A percentile compares a stretch with the other conserved stretches of the same genome.
Conservation (phyloP, 2,888 invertebrate genomes). For the Danaus chrysippus region DNA sequence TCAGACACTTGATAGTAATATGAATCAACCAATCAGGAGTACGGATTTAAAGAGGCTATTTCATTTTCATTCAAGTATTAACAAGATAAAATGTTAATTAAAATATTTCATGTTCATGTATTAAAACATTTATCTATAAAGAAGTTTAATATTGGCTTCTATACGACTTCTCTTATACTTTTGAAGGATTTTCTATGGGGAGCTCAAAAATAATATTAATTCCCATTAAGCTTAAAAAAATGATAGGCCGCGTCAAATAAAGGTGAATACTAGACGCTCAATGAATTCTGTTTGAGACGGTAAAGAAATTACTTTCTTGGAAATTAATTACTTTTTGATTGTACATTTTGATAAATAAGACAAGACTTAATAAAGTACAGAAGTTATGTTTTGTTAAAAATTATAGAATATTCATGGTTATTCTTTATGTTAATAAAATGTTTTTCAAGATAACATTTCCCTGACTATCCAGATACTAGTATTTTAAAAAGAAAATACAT, state of each 20-base stretch:
- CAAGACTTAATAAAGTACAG: not conserved
- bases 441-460: too few relatives aligned
- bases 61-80: not conserved
- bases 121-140: too few relatives aligned
- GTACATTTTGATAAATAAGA: constrained; percentile 5
- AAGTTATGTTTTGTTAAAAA: not conserved
- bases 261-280: not conserved
- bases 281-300: constrained; percentile 5
- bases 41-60: not conserved
- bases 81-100: too few relatives aligned
- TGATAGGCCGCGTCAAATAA: not conserved
- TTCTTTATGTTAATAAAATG: not conserved
- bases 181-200: too few relatives aligned
- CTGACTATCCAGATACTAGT: too few relatives aligned
- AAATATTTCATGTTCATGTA: too few relatives aligned
- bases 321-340: constrained; percentile 7
- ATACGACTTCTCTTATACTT: too few relatives aligned
- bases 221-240: not conserved
- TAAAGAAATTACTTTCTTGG: constrained; percentile 4
- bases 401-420: not conserved
- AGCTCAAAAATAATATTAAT: not conserved
- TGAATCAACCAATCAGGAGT: not conserved
- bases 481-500: too few relatives aligned
- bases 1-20: not conserved
- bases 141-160: too few relatives aligned